A percentile compares a stretch with the other conserved stretches of the same genome.
These are phyloP conservation scores for Turnix velox DNA, from an alignment of 2,113 vertebrate species.

Conservation along the genomic window DNA sequence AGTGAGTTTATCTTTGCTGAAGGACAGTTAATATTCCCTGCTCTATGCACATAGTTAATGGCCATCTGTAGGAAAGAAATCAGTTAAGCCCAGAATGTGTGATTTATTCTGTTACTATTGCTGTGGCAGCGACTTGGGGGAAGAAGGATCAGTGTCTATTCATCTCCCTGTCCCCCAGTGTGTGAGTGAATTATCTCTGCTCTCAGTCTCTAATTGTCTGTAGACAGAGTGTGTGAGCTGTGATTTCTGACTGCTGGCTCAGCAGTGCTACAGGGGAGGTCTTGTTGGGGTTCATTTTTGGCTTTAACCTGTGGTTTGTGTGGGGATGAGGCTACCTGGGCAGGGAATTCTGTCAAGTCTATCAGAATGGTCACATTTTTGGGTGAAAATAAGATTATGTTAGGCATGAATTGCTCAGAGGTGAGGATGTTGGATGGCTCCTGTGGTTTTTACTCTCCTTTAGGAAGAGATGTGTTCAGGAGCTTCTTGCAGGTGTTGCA, in stretches of 20 bases:
- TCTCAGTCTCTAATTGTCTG: neutral
- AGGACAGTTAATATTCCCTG: neutral
- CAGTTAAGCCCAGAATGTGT: neutral
- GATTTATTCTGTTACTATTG: neutral
- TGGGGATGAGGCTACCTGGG: fast-evolving
- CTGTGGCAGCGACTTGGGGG: conserved; percentile 2
- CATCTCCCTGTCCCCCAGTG: neutral
- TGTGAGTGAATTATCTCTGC: neutral
- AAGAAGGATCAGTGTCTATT: neutral
- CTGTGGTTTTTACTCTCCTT: neutral
- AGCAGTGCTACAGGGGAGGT: neutral
- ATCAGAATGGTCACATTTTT: fast-evolving
- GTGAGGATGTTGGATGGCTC: neutral
- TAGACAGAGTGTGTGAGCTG: neutral
- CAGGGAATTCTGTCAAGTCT: too few species aligned
- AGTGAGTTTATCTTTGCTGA: conserved; percentile 16
- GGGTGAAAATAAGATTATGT: neutral
- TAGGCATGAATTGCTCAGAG: fast-evolving
- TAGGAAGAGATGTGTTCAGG: neutral
- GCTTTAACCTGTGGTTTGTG: too few species aligned
- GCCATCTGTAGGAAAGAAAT: neutral
- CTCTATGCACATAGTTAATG: neutral
- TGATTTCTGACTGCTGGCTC: neutral
- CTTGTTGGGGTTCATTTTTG: too few species aligned
- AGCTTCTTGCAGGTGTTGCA: neutral